Evolutionary conservation across 2,113 vertebrate genomes (phyloP).

Genomic region (Oncorhynchus masou): DNA sequence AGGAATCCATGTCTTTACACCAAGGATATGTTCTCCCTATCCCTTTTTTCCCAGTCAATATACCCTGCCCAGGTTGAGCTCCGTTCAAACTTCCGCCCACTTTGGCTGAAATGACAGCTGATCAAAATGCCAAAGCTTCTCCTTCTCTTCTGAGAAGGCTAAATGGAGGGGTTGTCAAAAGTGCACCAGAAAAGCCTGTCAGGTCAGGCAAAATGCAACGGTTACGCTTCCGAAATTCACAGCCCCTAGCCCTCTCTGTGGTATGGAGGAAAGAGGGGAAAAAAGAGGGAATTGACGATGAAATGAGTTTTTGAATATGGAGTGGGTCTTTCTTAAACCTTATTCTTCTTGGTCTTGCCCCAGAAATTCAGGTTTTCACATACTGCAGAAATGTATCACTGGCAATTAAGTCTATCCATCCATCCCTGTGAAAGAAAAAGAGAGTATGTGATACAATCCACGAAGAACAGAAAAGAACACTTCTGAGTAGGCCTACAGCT

Average conservation of each 20-base stretch:
- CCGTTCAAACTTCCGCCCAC: conserved; percentile 59
- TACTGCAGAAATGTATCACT: conserved; percentile 10
- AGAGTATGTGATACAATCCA: neutral
- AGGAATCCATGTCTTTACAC: neutral
- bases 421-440: neutral
- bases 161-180: conserved; percentile 59
- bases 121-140: conserved; percentile 30
- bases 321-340: conserved; percentile 51
- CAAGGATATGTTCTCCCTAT: conserved; percentile 1
- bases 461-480: neutral
- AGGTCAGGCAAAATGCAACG: conserved; percentile 22
- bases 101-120: conserved; percentile 58
- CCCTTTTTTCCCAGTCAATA: conserved; percentile 29
- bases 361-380: conserved; percentile 62
- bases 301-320: conserved; percentile 59
- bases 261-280: neutral
- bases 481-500: neutral
- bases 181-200: conserved; percentile 22
- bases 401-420: neutral
- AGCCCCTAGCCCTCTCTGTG: neutral
- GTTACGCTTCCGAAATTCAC: conserved; percentile 28
- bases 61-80: conserved; percentile 55
- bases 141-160: conserved; percentile 33
- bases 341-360: conserved; percentile 57
- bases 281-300: conserved; percentile 31